phyloP scores from a whole-genome alignment of 2,113 vertebrate genomes.

The Semnornis frantzii region DNA sequence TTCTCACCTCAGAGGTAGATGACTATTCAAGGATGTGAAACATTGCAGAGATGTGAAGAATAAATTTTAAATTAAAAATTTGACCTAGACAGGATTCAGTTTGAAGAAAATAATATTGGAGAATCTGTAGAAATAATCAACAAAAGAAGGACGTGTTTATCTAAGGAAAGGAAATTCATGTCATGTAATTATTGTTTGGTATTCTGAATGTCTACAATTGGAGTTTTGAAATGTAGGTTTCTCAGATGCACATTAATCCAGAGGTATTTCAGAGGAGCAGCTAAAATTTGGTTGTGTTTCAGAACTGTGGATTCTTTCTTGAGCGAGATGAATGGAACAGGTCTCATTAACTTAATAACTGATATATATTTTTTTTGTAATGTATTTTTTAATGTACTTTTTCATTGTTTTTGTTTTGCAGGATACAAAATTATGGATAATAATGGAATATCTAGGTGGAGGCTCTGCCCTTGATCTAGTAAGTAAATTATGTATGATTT shows the following conservation, averaged over 20 bases:
- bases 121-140: not conserved
- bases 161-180: not conserved
- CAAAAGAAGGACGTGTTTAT: not conserved
- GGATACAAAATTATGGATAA: constrained; percentile 97
- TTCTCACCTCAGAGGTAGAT: not conserved
- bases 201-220: not conserved
- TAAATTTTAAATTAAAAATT: not conserved
- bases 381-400: not conserved
- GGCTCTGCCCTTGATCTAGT: constrained; percentile 95
- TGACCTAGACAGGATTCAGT: not conserved
- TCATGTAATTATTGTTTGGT: not conserved
- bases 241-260: not conserved
- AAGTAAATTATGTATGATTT: constrained; percentile 54
- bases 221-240: not conserved
- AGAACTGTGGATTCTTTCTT: not conserved
- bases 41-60: not conserved
- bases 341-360: not conserved
- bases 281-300: not conserved
- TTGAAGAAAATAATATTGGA: not conserved
- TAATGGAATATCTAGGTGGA: constrained; percentile 97
- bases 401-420: constrained; percentile 68
- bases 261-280: not conserved
- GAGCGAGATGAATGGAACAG: not conserved
- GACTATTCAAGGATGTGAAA: not conserved
- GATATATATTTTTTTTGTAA: too few relatives aligned